These are phyloP conservation scores for Uropetala carovei DNA, from an alignment of 2,888 invertebrate genomes.

Conservation along the genomic window DNA sequence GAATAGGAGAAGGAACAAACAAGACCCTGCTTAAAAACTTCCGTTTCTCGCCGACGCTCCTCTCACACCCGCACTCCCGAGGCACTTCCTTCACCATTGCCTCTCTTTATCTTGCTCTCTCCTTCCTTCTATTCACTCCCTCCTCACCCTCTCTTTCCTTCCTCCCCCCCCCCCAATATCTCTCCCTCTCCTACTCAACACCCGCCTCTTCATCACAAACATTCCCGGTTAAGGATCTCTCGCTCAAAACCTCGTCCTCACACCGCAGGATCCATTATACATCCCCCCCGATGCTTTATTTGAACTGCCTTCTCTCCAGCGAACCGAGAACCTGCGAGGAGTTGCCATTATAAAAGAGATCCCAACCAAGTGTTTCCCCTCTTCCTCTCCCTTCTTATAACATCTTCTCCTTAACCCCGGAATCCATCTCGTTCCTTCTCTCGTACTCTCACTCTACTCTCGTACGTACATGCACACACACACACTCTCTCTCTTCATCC, in stretches of 20 bases:
- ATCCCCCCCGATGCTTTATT: neutral
- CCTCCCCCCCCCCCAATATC: neutral
- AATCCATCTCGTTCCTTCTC: no score
- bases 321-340: neutral
- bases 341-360: slow-evolving; percentile 1
- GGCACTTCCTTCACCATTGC: no score
- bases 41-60: no score
- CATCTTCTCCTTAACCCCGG: no score
- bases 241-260: neutral
- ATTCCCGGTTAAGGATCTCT: neutral
- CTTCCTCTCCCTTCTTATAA: neutral
- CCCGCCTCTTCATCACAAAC: neutral
- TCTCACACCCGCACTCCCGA: no score
- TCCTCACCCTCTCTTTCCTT: neutral
- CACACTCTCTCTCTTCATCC: neutral
- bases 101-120: neutral
- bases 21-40: no score
- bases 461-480: no score
- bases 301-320: neutral
- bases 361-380: neutral
- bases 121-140: neutral
- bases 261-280: neutral
- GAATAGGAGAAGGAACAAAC: no score
- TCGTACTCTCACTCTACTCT: no score
- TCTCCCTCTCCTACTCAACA: neutral